These are phyloP conservation scores for Fregetta grallaria DNA, from an alignment of 2,113 vertebrate species.

Conservation along the genomic window DNA sequence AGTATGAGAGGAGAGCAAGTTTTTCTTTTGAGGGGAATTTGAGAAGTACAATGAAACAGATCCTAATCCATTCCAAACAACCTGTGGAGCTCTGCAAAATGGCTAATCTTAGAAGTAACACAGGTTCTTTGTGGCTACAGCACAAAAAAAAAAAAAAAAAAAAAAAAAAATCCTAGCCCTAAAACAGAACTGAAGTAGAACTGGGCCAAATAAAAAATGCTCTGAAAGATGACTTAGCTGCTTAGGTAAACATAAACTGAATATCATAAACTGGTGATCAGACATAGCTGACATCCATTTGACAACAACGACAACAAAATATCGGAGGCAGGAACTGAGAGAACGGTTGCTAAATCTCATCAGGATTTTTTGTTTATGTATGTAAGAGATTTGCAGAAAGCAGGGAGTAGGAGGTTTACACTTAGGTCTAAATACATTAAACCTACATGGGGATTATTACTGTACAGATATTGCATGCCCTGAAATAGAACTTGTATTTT, in stretches of 20 bases:
- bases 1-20: neutral
- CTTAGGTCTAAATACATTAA: neutral
- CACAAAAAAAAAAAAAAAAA: neutral
- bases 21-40: conserved; percentile 16
- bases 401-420: neutral
- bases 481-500: neutral
- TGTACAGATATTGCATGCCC: neutral
- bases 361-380: neutral
- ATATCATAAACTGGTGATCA: neutral
- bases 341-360: neutral
- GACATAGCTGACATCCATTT: neutral
- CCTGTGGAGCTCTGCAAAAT: neutral
- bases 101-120: neutral
- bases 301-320: neutral
- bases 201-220: neutral
- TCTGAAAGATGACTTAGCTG: neutral
- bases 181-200: neutral
- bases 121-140: neutral
- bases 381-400: neutral
- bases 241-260: neutral
- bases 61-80: neutral
- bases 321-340: neutral
- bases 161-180: neutral
- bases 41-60: conserved; percentile 25
- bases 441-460: neutral